Conservation (phyloP, 2,797 vertebrate genomes). For the Rallus crepitans region DNA sequence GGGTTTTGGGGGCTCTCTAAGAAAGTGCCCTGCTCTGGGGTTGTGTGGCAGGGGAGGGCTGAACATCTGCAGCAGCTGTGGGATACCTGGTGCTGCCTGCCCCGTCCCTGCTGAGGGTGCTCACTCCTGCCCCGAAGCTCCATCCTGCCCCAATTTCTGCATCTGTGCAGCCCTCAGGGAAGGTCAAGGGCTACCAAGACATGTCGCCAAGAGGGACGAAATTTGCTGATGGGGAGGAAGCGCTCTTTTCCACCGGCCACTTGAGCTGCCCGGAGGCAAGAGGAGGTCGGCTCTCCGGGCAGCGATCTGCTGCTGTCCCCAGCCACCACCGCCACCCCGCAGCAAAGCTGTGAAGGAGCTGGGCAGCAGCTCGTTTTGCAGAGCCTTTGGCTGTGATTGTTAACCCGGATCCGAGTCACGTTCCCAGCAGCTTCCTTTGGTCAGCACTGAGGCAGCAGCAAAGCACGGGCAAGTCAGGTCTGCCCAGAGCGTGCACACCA, state of each 20-base stretch:
- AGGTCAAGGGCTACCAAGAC: neutral
- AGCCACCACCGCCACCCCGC: neutral
- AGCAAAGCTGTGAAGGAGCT: neutral
- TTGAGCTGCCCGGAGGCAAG: fast-evolving
- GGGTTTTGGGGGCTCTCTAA: neutral
- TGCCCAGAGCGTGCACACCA: fast-evolving
- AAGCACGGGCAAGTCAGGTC: neutral
- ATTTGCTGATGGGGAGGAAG: neutral
- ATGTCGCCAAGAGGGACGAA: neutral
- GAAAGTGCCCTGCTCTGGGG: too few species aligned
- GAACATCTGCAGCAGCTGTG: neutral
- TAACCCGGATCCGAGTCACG: neutral
- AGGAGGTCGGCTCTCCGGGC: neutral
- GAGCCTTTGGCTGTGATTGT: neutral
- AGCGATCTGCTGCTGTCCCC: neutral
- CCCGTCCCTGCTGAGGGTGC: fast-evolving
- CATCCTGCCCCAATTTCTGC: neutral
- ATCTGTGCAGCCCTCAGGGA: neutral
- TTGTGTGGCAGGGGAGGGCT: neutral
- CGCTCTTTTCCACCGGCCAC: neutral
- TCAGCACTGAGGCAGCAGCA: neutral
- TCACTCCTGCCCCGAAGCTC: neutral
- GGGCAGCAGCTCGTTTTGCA: fast-evolving
- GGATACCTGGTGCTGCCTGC: neutral
- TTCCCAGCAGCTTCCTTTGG: neutral